Percentiles rank a stretch among this genome's conserved stretches.
These are phyloP conservation scores for Rhodinocichla rosea DNA, from an alignment of 2,113 vertebrate genomes.

Conservation along the genomic window DNA sequence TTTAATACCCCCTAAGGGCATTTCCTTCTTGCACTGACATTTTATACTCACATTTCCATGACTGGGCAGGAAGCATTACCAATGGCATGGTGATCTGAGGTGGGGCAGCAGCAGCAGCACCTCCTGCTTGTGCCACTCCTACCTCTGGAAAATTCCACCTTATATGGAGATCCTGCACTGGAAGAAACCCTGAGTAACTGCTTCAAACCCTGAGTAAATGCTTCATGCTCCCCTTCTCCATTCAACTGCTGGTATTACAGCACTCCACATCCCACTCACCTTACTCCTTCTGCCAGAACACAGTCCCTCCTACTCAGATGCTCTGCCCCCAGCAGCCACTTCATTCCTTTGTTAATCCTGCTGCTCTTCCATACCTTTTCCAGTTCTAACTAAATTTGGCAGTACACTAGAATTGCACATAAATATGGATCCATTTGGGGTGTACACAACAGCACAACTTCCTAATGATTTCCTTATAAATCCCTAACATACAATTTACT, in stretches of 20 bases:
- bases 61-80: background rate
- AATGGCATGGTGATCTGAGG: fast-evolving
- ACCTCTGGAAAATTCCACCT: background rate
- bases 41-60: background rate
- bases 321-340: background rate
- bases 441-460: background rate
- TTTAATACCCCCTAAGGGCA: background rate
- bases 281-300: background rate
- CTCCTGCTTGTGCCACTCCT: background rate
- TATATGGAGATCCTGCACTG: background rate
- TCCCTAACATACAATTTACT: background rate
- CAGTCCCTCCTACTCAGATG: background rate
- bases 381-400: background rate
- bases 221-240: background rate
- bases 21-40: background rate
- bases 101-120: background rate
- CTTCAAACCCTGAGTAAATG: background rate
- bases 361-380: background rate
- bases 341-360: background rate
- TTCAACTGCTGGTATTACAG: background rate
- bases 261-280: background rate
- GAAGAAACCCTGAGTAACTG: background rate
- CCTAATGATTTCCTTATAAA: background rate
- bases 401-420: background rate
- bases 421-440: background rate